phyloP scores from a whole-genome alignment of 2,888 invertebrate genomes.

The Diadromus collaris region DNA sequence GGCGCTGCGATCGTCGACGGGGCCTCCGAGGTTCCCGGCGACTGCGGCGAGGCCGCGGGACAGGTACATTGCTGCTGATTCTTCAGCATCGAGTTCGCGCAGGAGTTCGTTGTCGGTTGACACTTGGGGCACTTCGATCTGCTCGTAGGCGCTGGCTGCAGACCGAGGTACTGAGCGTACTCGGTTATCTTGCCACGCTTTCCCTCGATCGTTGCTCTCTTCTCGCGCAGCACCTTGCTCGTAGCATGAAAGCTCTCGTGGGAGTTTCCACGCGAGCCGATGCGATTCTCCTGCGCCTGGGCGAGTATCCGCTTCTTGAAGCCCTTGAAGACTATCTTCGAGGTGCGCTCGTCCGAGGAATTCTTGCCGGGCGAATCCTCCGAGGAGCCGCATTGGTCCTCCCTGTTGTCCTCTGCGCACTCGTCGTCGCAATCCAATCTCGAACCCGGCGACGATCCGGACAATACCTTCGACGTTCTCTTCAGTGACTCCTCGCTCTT shows the following conservation, averaged over 20 bases:
- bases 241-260: slow-evolving; percentile 46
- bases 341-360: slow-evolving; percentile 28
- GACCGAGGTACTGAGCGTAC: slow-evolving; percentile 87
- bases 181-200: slow-evolving; percentile 80
- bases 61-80: slow-evolving; percentile 85
- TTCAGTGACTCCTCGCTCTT: slow-evolving; percentile 64
- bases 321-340: slow-evolving; percentile 74
- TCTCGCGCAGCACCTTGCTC: slow-evolving; percentile 53
- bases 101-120: slow-evolving; percentile 84
- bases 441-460: slow-evolving; percentile 45
- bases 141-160: slow-evolving; percentile 81
- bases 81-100: slow-evolving; percentile 85
- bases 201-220: slow-evolving; percentile 65
- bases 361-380: slow-evolving; percentile 65
- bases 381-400: slow-evolving; percentile 62
- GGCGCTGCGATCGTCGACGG: slow-evolving; percentile 71
- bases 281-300: slow-evolving; percentile 70
- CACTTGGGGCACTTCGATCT: slow-evolving; percentile 86
- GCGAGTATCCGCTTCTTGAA: slow-evolving; percentile 76
- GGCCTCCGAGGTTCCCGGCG: slow-evolving; percentile 79
- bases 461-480: slow-evolving; percentile 53
- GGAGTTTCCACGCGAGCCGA: slow-evolving; percentile 22
- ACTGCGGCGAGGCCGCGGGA: slow-evolving; percentile 71
- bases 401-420: slow-evolving; percentile 60
- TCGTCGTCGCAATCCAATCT: slow-evolving; percentile 43